Evolutionary conservation across 2,113 vertebrate genomes (phyloP).

Genomic region (Archilochus colubris): DNA sequence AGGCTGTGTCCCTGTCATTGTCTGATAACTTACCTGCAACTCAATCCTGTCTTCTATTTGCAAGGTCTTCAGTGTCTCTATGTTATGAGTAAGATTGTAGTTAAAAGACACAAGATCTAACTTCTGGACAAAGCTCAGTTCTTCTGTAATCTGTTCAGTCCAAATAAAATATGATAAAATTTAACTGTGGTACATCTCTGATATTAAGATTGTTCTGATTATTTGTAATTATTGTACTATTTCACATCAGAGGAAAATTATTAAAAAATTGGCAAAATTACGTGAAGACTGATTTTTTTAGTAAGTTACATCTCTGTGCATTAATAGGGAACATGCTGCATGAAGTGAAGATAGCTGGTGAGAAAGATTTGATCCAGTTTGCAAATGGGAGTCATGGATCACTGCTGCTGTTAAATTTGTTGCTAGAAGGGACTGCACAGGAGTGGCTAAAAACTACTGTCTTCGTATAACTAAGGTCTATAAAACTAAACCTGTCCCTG

Average conservation of each 20-base stretch:
- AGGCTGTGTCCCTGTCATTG: background rate
- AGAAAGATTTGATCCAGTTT: background rate
- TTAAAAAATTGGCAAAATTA: background rate
- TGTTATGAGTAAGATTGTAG: conserved; percentile 74
- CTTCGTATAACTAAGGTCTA: background rate
- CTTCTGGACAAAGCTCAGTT: conserved; percentile 63
- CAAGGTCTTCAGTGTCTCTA: conserved; percentile 67
- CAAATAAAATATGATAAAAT: background rate
- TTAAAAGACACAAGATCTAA: conserved; percentile 51
- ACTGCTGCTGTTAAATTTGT: background rate
- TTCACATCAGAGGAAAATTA: background rate
- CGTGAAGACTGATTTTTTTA: background rate
- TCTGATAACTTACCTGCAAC: conserved; percentile 69
- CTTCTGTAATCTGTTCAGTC: conserved; percentile 73
- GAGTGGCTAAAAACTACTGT: background rate
- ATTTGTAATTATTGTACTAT: background rate
- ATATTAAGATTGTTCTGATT: background rate
- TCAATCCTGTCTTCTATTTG: conserved; percentile 72
- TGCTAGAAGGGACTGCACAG: background rate
- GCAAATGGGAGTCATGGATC: background rate
- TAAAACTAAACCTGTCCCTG: background rate
- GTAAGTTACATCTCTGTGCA: background rate
- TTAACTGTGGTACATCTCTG: background rate
- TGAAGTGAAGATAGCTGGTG: background rate
- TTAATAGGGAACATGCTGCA: background rate